Conservation (phyloP, 1,140 invertebrate species). For the Wasmannia auropunctata region DNA sequence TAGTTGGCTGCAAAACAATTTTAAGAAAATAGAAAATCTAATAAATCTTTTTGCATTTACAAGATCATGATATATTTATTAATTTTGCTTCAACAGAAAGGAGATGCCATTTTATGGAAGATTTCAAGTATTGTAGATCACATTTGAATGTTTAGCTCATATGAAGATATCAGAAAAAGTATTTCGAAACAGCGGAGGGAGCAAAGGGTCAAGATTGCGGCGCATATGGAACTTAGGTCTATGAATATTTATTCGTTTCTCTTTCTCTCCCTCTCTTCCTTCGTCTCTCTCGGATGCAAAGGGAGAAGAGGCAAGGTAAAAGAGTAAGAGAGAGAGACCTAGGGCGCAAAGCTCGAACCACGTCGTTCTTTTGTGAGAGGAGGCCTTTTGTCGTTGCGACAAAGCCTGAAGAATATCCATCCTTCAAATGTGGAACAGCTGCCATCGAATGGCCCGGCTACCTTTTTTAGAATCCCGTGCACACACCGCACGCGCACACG, state of each 20-base stretch:
- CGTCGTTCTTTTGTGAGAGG: constrained; percentile 79
- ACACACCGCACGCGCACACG: constrained; percentile 60
- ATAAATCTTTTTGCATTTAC: background rate
- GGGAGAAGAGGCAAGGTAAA: background rate
- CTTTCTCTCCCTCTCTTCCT: constrained; percentile 2
- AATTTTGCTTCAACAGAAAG: background rate
- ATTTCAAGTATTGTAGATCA: background rate
- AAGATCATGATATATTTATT: background rate
- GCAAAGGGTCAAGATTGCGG: background rate
- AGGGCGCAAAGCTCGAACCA: constrained; percentile 71
- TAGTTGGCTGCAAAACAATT: background rate
- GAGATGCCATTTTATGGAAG: background rate
- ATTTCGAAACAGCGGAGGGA: background rate
- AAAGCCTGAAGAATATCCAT: constrained; percentile 83
- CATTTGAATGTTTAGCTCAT: background rate
- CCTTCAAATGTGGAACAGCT: constrained; percentile 85
- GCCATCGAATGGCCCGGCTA: constrained; percentile 80
- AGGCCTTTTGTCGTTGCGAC: constrained; percentile 82
- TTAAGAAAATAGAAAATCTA: background rate
- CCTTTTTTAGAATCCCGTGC: constrained; percentile 73
- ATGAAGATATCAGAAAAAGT: background rate
- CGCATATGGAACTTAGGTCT: constrained; percentile 66
- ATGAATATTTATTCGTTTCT: constrained; percentile 64
- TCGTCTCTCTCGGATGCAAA: background rate
- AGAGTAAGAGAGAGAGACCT: constrained; percentile 59